phyloP scores from a whole-genome alignment of 2,113 vertebrate species.

The Camelus bactrianus region DNA sequence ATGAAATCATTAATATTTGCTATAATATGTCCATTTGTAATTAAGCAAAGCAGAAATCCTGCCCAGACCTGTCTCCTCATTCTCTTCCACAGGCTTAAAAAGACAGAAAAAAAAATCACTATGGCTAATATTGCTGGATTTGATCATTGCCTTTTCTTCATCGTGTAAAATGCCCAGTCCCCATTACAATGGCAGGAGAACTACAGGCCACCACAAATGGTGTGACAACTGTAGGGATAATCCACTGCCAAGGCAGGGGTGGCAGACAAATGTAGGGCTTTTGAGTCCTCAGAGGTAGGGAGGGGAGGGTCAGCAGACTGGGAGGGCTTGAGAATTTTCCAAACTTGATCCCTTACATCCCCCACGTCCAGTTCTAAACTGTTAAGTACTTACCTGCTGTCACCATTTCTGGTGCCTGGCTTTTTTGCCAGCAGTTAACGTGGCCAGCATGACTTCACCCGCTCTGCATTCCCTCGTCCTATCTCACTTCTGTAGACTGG shows the following conservation, averaged over 20 bases:
- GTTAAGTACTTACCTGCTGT: not conserved
- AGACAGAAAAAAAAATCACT: not conserved
- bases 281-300: not conserved
- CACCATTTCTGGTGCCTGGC: not conserved
- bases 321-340: not conserved
- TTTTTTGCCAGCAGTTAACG: not conserved
- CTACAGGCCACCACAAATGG: constrained; percentile 27
- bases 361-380: not conserved
- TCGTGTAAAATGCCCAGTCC: constrained; percentile 28
- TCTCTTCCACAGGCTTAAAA: constrained; percentile 35
- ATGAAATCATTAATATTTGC: constrained; percentile 59
- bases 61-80: constrained; percentile 6
- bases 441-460: not conserved
- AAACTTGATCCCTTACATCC: not conserved
- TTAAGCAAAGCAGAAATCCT: constrained; percentile 66
- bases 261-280: not conserved
- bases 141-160: not conserved
- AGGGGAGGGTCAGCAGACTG: too few species aligned
- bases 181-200: not conserved
- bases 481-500: not conserved
- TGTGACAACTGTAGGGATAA: constrained; percentile 13
- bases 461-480: not conserved
- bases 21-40: constrained; percentile 64
- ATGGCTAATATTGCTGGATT: not conserved
- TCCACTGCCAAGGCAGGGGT: not conserved